Conservation (phyloP, 2,797 vertebrate genomes). For the Centroberyx gerrardi region DNA sequence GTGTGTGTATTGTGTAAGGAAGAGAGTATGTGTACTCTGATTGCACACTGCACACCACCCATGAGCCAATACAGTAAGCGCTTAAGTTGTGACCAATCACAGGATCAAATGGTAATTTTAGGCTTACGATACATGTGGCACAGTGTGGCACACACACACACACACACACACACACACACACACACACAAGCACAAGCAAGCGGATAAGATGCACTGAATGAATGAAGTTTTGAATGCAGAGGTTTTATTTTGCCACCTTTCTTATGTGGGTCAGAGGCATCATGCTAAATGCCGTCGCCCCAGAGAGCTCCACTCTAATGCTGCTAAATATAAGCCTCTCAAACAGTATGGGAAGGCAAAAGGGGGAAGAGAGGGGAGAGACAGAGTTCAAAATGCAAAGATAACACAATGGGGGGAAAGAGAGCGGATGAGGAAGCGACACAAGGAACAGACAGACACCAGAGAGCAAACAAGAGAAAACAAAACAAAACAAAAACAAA, state of each 20-base stretch:
- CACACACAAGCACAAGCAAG: slow-evolving; percentile 16
- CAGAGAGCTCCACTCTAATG: slow-evolving; percentile 43
- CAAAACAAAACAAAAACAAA: neutral
- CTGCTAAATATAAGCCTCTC: slow-evolving; percentile 67
- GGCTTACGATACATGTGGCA: slow-evolving; percentile 41
- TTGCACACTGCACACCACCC: slow-evolving; percentile 32
- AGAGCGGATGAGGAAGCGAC: slow-evolving; percentile 1
- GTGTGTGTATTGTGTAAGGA: slow-evolving; percentile 21
- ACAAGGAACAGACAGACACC: slow-evolving; percentile 20
- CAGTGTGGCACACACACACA: slow-evolving; percentile 26
- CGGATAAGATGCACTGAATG: slow-evolving; percentile 19
- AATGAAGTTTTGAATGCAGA: slow-evolving; percentile 40
- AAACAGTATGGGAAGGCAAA: slow-evolving; percentile 40
- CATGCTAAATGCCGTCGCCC: slow-evolving; percentile 63
- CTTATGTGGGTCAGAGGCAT: slow-evolving; percentile 53
- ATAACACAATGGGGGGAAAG: slow-evolving; percentile 1
- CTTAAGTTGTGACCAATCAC: slow-evolving; percentile 48
- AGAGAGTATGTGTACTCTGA: slow-evolving; percentile 20
- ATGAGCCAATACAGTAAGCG: slow-evolving; percentile 1
- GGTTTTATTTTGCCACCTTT: slow-evolving; percentile 41
- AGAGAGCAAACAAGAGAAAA: slow-evolving; percentile 5
- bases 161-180: slow-evolving; percentile 26
- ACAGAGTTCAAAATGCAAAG: slow-evolving; percentile 36
- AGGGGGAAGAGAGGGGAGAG: slow-evolving; percentile 34
- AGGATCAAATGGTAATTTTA: slow-evolving; percentile 65